Percentiles rank a stretch among this genome's conserved stretches.
Evolutionary conservation across 2,113 vertebrate species (phyloP).

Genomic region (Ifrita kowaldi): DNA sequence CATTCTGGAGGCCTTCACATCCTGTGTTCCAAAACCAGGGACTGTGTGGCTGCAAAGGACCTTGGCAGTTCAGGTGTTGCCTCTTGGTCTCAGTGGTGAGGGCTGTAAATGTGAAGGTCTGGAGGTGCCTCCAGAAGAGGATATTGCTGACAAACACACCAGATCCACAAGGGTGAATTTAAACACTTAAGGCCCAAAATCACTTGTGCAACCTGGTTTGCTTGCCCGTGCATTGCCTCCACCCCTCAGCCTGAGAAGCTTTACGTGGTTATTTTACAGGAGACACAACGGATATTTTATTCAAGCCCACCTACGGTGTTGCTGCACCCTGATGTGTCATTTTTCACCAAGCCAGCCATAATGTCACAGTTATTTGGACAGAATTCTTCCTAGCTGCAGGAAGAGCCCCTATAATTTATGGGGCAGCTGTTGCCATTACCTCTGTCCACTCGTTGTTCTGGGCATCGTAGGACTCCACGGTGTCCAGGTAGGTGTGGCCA

Average conservation of each 20-base stretch:
- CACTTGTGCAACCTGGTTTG: rapidly evolving
- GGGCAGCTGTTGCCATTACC: slow-evolving; percentile 65
- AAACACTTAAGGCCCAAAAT: background rate
- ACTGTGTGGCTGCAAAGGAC: background rate
- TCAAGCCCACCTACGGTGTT: background rate
- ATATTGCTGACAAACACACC: background rate
- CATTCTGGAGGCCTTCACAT: background rate
- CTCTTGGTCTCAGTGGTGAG: rapidly evolving
- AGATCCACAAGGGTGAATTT: rapidly evolving
- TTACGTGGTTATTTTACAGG: background rate
- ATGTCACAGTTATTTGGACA: rapidly evolving
- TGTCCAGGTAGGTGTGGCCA: slow-evolving; percentile 88
- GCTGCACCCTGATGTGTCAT: rapidly evolving
- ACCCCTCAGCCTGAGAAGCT: background rate
- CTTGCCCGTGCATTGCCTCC: background rate
- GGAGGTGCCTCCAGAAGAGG: background rate
- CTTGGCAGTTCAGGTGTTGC: background rate
- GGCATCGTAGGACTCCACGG: slow-evolving; percentile 91
- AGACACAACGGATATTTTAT: background rate
- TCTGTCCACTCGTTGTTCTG: slow-evolving; percentile 96
- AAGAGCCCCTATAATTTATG: rapidly evolving
- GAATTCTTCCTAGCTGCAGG: background rate
- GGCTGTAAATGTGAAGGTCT: rapidly evolving
- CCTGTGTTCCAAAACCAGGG: rapidly evolving
- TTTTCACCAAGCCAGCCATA: background rate